A percentile compares a stretch with the other conserved stretches of the same genome.
These are phyloP conservation scores for Siniperca chuatsi DNA, from an alignment of 2,113 vertebrate species.

Conservation along the genomic window DNA sequence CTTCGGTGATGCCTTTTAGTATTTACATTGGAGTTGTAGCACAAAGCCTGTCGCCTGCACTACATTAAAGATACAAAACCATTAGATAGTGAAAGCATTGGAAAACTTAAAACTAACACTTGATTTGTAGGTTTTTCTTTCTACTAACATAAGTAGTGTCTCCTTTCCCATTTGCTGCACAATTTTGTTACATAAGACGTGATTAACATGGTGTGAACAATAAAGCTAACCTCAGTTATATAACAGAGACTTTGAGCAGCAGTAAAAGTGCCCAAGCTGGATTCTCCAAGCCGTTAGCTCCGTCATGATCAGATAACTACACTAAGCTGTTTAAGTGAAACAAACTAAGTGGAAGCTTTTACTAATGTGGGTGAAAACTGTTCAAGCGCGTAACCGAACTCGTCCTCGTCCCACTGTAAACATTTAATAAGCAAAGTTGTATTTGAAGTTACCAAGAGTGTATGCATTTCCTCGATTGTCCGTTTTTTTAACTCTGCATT, in stretches of 20 bases:
- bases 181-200: conserved; percentile 23
- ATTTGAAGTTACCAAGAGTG: not conserved
- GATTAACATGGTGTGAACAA: conserved; percentile 32
- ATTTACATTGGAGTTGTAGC: conserved; percentile 20
- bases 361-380: not conserved
- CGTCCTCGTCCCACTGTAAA: not conserved
- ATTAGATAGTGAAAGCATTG: not conserved
- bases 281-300: not conserved
- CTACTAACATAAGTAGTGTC: not conserved
- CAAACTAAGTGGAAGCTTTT: not conserved
- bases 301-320: not conserved
- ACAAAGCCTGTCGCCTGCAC: not conserved
- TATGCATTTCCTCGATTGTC: not conserved
- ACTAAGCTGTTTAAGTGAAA: not conserved
- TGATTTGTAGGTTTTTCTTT: not conserved
- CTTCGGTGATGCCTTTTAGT: conserved; percentile 10
- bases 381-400: not conserved
- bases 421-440: not conserved
- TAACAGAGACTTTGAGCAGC: conserved; percentile 31
- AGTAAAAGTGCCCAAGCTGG: not conserved
- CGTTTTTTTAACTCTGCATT: not conserved
- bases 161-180: conserved; percentile 9
- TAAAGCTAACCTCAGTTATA: conserved; percentile 40
- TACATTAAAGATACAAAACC: not conserved
- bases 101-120: not conserved